phyloP scores from a whole-genome alignment of 2,113 vertebrate species.

The Semicossyphus pulcher region DNA sequence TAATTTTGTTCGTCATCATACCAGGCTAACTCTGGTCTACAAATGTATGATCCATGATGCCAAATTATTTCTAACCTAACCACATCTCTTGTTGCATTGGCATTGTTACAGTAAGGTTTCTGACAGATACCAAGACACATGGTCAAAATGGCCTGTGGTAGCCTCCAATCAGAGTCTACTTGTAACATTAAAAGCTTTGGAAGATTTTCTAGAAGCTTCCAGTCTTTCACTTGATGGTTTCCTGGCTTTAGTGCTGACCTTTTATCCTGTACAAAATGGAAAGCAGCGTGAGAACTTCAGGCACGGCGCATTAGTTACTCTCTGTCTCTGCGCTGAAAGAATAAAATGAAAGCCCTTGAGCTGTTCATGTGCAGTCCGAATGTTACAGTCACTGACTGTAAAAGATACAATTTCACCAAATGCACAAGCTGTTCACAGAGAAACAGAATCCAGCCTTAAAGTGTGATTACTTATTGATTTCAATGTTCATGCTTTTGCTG shows the following conservation, averaged over 20 bases:
- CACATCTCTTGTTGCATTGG: no score
- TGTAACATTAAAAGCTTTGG: not conserved
- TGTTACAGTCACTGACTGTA: not conserved
- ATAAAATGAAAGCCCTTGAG: not conserved
- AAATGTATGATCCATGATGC: no score
- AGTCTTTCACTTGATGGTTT: not conserved
- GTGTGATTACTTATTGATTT: not conserved
- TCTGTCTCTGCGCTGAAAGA: not conserved
- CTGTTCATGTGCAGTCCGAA: not conserved
- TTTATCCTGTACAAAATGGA: not conserved
- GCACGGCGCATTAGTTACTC: not conserved
- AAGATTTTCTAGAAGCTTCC: not conserved
- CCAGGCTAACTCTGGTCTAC: no score
- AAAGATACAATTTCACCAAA: not conserved
- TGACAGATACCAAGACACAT: not conserved
- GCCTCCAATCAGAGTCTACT: not conserved
- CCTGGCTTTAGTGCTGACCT: not conserved
- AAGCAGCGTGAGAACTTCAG: not conserved
- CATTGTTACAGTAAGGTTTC: not conserved
- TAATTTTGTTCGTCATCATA: no score
- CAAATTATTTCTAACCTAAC: no score
- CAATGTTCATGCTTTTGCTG: not conserved
- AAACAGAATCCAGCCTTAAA: not conserved
- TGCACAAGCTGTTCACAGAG: not conserved
- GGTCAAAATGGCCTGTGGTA: not conserved